These are phyloP conservation scores for Hypselothyrea guttata DNA, from an alignment of 2,888 invertebrate species.

Conservation along the genomic window DNA sequence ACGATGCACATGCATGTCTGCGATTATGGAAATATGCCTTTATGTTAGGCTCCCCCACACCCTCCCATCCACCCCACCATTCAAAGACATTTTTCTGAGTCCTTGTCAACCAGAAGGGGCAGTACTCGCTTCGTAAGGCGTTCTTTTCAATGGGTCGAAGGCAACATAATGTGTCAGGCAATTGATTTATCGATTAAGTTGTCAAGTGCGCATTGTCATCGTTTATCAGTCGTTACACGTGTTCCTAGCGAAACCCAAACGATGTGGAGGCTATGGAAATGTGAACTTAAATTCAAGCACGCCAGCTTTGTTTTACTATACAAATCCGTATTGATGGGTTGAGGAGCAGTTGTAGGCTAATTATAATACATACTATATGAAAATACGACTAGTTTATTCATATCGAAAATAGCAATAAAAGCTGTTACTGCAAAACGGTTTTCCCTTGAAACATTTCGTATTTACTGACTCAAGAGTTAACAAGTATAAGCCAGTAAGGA, in stretches of 20 bases:
- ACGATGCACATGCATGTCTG: conserved; percentile 23
- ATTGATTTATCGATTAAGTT: conserved; percentile 79
- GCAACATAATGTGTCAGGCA: conserved; percentile 62
- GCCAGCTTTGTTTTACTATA: conserved; percentile 22
- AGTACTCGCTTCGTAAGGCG: conserved; percentile 13
- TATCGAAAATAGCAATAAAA: too few relatives aligned
- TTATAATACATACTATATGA: too few relatives aligned
- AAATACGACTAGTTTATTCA: too few relatives aligned
- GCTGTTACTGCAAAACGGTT: too few relatives aligned
- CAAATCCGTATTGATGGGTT: too few relatives aligned
- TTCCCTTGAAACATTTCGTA: too few relatives aligned
- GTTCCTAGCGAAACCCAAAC: conserved; percentile 37
- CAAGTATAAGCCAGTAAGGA: too few relatives aligned
- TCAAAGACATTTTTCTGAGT: conserved; percentile 36
- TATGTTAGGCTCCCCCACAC: conserved; percentile 34
- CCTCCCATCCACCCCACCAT: conserved; percentile 22
- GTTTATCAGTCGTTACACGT: conserved; percentile 69
- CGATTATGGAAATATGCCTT: conserved; percentile 23
- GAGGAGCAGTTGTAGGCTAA: too few relatives aligned
- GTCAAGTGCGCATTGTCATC: conserved; percentile 75
- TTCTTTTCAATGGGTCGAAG: conserved; percentile 64
- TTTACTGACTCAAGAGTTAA: too few relatives aligned
- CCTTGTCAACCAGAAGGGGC: conserved; percentile 4
- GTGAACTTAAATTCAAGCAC: too few relatives aligned
- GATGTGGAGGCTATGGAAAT: too few relatives aligned